phyloP scores from a whole-genome alignment of 1,140 invertebrate species.

The Calliopsis andreniformis region DNA sequence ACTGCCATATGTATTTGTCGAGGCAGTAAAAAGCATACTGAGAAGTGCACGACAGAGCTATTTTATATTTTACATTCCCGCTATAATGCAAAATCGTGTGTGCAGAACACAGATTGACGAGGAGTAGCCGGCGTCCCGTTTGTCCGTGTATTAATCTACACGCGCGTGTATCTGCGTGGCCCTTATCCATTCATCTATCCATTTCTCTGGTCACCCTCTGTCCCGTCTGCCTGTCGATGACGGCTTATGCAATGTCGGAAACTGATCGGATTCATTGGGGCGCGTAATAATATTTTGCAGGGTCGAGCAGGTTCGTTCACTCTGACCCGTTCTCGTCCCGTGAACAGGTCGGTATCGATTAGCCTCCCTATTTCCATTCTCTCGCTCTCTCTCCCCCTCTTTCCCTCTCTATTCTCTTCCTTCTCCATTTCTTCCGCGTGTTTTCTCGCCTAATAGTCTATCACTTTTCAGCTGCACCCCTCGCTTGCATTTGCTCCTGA shows the following conservation, averaged over 20 bases:
- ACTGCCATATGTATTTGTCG: no score
- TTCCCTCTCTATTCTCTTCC: not conserved
- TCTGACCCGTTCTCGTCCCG: slow-evolving; percentile 66
- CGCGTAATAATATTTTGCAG: slow-evolving; percentile 78
- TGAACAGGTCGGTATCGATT: slow-evolving; percentile 73
- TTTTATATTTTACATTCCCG: no score
- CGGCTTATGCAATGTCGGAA: slow-evolving; percentile 77
- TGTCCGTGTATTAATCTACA: slow-evolving; percentile 23
- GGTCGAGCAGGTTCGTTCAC: slow-evolving; percentile 77
- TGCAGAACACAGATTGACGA: slow-evolving; percentile 5
- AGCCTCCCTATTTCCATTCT: slow-evolving; percentile 50
- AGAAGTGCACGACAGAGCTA: not conserved
- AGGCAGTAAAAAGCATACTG: not conserved
- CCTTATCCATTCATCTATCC: slow-evolving; percentile 47
- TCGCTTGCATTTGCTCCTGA: slow-evolving; percentile 20
- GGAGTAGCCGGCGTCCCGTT: not conserved
- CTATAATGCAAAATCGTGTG: not conserved
- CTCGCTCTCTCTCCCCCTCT: no score
- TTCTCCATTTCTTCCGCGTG: slow-evolving; percentile 37
- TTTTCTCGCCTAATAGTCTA: slow-evolving; percentile 44
- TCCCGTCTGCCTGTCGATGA: slow-evolving; percentile 61
- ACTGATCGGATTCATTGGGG: slow-evolving; percentile 76
- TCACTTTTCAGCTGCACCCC: slow-evolving; percentile 24
- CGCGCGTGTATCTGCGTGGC: slow-evolving; percentile 20
- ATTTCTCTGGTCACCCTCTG: slow-evolving; percentile 23